Percentiles rank a stretch among this genome's conserved stretches.
These are phyloP conservation scores for Anthopleura xanthogrammica DNA, from an alignment of 92 coral and sea anemone species.

Conservation along the genomic window DNA sequence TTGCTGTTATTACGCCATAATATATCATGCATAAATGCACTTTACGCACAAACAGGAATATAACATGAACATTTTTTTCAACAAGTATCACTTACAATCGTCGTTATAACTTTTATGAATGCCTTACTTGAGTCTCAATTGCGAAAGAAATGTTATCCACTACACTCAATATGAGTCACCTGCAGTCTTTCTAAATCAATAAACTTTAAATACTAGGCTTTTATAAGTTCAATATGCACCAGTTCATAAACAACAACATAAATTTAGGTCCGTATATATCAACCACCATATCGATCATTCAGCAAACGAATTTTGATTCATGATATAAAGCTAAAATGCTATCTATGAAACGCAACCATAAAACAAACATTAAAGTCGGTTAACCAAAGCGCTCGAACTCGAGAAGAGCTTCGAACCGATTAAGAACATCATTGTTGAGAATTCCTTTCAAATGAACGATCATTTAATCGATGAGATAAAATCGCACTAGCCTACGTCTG, in stretches of 20 bases:
- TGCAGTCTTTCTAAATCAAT: neutral
- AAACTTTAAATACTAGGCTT: no score
- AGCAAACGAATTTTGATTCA: neutral
- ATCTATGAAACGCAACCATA: neutral
- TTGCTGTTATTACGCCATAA: no score
- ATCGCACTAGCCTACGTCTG: neutral
- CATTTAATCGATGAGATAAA: neutral
- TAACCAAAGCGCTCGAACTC: conserved; percentile 19
- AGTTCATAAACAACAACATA: neutral
- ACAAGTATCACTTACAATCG: neutral
- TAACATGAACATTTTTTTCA: neutral
- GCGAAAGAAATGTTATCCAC: neutral
- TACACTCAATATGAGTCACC: neutral
- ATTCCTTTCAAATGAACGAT: neutral
- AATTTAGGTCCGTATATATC: neutral
- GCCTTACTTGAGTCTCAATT: neutral
- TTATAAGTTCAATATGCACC: no score
- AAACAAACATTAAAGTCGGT: conserved; percentile 8
- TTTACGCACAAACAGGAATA: no score
- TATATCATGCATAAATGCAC: no score
- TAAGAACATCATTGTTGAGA: neutral
- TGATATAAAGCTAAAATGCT: neutral
- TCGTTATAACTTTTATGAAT: neutral
- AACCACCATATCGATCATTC: neutral
- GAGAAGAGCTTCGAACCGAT: conserved; percentile 4